A percentile compares a stretch with the other conserved stretches of the same genome.
Evolutionary conservation across 2,888 invertebrate species (phyloP).

Genomic region (Junonia oenone): DNA sequence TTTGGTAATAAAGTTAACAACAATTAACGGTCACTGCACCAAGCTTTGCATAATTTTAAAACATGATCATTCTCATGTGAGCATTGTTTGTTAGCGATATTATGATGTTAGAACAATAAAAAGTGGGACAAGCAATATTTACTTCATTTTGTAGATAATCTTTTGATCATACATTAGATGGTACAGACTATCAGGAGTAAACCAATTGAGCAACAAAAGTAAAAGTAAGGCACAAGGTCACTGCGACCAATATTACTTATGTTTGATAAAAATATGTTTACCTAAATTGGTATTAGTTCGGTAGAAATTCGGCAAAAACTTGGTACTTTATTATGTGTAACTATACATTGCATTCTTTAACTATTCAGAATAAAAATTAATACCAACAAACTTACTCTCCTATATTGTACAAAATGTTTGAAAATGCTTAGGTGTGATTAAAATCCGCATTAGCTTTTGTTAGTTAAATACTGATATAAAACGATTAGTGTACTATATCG

Average conservation of each 20-base stretch:
- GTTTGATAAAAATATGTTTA: slow-evolving; percentile 34
- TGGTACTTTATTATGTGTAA: slow-evolving; percentile 10
- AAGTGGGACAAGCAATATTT: slow-evolving; percentile 33
- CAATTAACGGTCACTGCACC: slow-evolving; percentile 58
- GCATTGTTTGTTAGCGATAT: slow-evolving; percentile 24
- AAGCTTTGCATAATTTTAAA: slow-evolving; percentile 36
- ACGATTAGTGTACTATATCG: slow-evolving; percentile 8
- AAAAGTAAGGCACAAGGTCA: slow-evolving; percentile 70
- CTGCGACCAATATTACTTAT: slow-evolving; percentile 43
- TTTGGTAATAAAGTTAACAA: slow-evolving; percentile 75
- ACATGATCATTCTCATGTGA: slow-evolving; percentile 23
- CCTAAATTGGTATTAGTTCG: slow-evolving; percentile 5
- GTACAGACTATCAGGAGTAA: slow-evolving; percentile 61
- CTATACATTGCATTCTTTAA: slow-evolving; percentile 11
- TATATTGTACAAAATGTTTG: slow-evolving; percentile 24
- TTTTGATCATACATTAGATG: slow-evolving; percentile 14
- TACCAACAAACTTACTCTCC: slow-evolving; percentile 21
- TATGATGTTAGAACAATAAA: slow-evolving; percentile 19
- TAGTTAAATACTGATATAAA: slow-evolving; percentile 21
- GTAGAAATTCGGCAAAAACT: slow-evolving; percentile 13
- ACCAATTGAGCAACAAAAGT: slow-evolving; percentile 64
- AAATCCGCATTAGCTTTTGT: slow-evolving; percentile 17
- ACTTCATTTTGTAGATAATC: slow-evolving; percentile 13
- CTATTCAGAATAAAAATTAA: slow-evolving; percentile 18
- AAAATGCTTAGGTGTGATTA: slow-evolving; percentile 18